Conservation (phyloP, 1,140 invertebrate species). For the Nomia melanderi region DNA sequence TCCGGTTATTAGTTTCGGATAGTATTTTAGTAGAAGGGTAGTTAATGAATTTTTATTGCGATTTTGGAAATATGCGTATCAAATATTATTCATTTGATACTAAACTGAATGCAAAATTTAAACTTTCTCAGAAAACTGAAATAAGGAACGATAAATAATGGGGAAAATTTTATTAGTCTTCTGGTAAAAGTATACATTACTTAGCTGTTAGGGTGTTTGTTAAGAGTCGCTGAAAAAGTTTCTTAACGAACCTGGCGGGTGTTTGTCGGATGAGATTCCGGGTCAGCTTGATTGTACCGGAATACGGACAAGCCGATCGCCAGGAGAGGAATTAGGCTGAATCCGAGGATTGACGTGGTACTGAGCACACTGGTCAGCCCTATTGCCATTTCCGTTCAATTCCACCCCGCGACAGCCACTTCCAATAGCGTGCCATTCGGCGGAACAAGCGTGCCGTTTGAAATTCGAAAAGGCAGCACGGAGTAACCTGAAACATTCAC, state of each 20-base stretch:
- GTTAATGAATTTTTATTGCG: no score
- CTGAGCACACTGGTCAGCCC: conserved; percentile 71
- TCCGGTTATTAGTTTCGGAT: no score
- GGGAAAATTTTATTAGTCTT: no score
- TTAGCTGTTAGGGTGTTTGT: no score
- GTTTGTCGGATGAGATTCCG: conserved; percentile 89
- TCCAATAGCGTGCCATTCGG: conserved; percentile 47
- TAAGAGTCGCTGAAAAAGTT: not conserved
- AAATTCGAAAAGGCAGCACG: not conserved
- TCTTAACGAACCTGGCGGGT: conserved; percentile 82
- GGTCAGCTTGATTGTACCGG: conserved; percentile 90
- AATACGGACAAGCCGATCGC: conserved; percentile 90
- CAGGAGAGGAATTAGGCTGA: conserved; percentile 89
- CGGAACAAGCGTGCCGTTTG: not conserved
- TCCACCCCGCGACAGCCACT: conserved; percentile 18
- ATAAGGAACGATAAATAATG: no score
- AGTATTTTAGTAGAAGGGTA: no score
- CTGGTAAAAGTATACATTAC: no score
- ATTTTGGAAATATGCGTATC: no score
- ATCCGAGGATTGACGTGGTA: conserved; percentile 82
- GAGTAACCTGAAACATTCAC: not conserved
- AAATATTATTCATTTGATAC: no score
- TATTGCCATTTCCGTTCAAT: conserved; percentile 71
- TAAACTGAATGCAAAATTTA: no score
- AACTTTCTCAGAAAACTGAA: no score